phyloP scores from a whole-genome alignment of 2,113 vertebrate species.

The Athene cunicularia region DNA sequence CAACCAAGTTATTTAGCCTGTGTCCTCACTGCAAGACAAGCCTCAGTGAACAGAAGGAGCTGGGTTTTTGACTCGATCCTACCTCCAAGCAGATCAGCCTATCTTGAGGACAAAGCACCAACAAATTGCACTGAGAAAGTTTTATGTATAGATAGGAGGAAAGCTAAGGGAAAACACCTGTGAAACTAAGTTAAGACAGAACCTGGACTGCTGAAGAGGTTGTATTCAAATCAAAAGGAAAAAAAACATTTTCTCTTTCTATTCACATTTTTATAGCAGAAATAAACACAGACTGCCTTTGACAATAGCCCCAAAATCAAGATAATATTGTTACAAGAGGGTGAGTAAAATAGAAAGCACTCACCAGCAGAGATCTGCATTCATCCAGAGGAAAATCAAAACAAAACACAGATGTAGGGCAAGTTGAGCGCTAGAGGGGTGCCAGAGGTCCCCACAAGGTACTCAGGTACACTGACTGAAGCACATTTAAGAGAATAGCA shows the following conservation, averaged over 20 bases:
- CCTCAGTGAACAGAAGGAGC: background rate
- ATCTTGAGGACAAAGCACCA: background rate
- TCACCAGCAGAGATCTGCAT: background rate
- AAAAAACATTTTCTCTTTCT: background rate
- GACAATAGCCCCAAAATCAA: background rate
- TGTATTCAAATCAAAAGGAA: background rate
- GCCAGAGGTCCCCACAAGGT: background rate
- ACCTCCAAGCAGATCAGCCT: background rate
- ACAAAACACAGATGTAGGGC: background rate
- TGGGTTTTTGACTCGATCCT: fast-evolving
- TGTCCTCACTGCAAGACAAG: background rate
- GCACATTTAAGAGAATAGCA: background rate
- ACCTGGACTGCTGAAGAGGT: background rate
- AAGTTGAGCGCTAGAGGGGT: background rate
- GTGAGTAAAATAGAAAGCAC: background rate
- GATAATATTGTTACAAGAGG: background rate
- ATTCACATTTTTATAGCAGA: background rate
- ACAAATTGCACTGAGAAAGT: background rate
- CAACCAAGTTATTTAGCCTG: background rate
- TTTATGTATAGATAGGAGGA: background rate
- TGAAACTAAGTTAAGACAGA: background rate
- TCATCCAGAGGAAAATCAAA: background rate
- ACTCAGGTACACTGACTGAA: background rate
- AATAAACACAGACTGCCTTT: background rate
- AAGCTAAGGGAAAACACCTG: background rate